A percentile compares a stretch with the other conserved stretches of the same genome.
These are phyloP conservation scores for Salticus scenicus DNA, from an alignment of 2,888 invertebrate genomes.

Conservation along the genomic window DNA sequence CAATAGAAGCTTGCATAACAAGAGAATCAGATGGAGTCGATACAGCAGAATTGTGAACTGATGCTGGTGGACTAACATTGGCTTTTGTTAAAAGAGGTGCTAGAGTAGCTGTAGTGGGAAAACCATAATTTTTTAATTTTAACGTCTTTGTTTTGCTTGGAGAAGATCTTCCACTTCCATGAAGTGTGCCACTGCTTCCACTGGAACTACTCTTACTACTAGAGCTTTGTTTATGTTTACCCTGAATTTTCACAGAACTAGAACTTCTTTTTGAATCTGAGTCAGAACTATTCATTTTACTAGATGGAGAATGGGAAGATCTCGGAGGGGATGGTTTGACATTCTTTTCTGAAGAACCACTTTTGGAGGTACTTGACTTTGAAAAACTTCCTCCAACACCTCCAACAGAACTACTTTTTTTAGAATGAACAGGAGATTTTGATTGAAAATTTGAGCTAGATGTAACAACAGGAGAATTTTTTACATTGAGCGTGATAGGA, in stretches of 20 bases:
- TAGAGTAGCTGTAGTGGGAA: conserved; percentile 68
- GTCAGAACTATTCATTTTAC: conserved; percentile 61
- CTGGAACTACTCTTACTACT: conserved; percentile 57
- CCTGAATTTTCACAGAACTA: conserved; percentile 67
- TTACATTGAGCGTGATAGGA: conserved; percentile 70
- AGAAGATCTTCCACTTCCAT: conserved; percentile 61
- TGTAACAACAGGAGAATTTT: conserved; percentile 49
- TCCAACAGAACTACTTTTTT: conserved; percentile 59
- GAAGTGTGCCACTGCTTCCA: conserved; percentile 40
- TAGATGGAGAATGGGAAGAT: conserved; percentile 44
- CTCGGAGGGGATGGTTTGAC: conserved; percentile 62
- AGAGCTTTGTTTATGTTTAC: conserved; percentile 70
- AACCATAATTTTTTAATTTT: conserved; percentile 68
- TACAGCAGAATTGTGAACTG: conserved; percentile 16
- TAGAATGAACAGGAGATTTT: conserved; percentile 64
- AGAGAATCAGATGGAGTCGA: conserved; percentile 36
- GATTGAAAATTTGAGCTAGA: conserved; percentile 61
- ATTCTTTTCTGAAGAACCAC: conserved; percentile 49
- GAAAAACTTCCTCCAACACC: conserved; percentile 39
- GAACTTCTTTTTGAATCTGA: conserved; percentile 54
- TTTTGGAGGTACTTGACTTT: conserved; percentile 60
- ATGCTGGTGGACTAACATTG: conserved; percentile 35
- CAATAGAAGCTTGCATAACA: conserved; percentile 56
- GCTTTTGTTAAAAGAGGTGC: conserved; percentile 61
- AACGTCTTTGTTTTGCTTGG: conserved; percentile 70